Base-by-base conservation (phyloP, 2,888 invertebrate species). In the Agonum fuliginosum region DNA sequence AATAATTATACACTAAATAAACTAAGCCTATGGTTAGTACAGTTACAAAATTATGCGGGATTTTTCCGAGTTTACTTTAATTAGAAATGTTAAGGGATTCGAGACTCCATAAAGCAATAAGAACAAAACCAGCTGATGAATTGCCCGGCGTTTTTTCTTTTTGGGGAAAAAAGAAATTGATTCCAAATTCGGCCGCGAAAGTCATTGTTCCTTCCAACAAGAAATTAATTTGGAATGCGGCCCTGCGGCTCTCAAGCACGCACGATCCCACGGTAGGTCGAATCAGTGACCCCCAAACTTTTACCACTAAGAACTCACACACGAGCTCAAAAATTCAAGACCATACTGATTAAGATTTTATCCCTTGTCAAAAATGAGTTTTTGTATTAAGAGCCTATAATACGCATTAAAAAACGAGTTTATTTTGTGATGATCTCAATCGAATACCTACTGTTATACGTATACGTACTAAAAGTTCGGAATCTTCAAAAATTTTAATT, bases 151-250 rank as follows among this genome's bases (percentile, higher is more conserved):
- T 62, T 62, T 62, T 62, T 62, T 34, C 34, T 19, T 62, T 27
- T 62, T 62, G 30, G 30, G 14, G 14, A 72, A 72, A 72, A 72
- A 72, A 30, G 34, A 54, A 72, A 72, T 72, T 72, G 71, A 72
- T 72, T 72, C 69, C 69, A 70, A 70, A 70, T 22, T 70, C 69
- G 69, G 69, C 46, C 71, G 54, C 71, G 19, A 70, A 70, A 72
- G 71, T 72, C 71, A 72, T 72, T 72, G 71, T 72, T 72, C 51
- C 71, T 14, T 54, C 48, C 48, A 34, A 51, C 54, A 72, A 72
- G 71, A 72, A 72, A 72, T 72, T 48, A 72, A 72, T 72, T 72
- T 51, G 71, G 71, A 72, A 72, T 72, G 71, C 71, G 51, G 27
- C 51, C 71, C 54, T 48, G 14, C 34, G 71, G 69, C 69, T 20